phyloP scores from a whole-genome alignment of 2,113 vertebrate species.

The Potamarius usumacintae region DNA sequence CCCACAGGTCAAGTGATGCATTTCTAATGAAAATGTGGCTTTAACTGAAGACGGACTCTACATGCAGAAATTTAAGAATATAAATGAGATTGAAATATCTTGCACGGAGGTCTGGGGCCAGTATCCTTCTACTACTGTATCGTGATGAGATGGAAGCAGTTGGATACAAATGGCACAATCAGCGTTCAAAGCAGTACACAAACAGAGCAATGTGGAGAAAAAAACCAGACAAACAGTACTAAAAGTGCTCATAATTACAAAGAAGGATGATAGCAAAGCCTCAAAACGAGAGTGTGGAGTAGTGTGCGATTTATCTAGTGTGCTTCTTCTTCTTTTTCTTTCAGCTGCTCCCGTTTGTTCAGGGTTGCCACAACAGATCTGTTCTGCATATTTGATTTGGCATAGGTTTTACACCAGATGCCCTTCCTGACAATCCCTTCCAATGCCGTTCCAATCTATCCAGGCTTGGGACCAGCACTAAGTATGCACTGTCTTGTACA shows the following conservation, averaged over 20 bases:
- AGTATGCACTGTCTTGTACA: too few relatives aligned
- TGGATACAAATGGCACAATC: background rate
- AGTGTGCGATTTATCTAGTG: background rate
- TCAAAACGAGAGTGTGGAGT: background rate
- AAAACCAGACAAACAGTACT: background rate
- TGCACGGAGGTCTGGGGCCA: background rate
- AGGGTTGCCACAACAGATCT: too few relatives aligned
- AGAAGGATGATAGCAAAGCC: background rate
- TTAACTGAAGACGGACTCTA: background rate
- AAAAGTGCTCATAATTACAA: background rate
- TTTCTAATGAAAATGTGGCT: background rate
- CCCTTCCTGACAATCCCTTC: too few relatives aligned
- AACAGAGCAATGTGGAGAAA: background rate
- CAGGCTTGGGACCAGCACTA: too few relatives aligned
- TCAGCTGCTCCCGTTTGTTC: too few relatives aligned
- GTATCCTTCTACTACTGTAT: background rate
- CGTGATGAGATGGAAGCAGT: background rate
- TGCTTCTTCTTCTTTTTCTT: too few relatives aligned
- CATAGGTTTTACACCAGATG: too few relatives aligned
- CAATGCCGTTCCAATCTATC: too few relatives aligned
- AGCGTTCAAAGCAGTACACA: background rate
- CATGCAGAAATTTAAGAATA: background rate
- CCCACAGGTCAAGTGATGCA: background rate
- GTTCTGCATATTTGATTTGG: too few relatives aligned
- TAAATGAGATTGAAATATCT: background rate